These are phyloP conservation scores for Drosophila micromelanica DNA, from an alignment of 1,140 invertebrate species.

Conservation along the genomic window DNA sequence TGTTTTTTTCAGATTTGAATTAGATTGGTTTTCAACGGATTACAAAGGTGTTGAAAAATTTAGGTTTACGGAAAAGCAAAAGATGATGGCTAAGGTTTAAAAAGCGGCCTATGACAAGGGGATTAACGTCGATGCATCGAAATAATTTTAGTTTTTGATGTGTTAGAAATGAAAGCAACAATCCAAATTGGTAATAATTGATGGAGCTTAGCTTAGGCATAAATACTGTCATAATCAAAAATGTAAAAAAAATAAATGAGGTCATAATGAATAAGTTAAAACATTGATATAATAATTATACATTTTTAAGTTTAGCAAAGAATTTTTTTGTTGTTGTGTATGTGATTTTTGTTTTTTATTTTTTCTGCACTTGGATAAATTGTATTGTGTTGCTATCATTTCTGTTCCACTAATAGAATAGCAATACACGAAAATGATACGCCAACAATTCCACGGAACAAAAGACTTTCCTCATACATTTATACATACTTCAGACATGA, in stretches of 20 bases:
- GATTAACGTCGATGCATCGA: background rate
- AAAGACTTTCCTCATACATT: background rate
- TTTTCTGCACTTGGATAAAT: background rate
- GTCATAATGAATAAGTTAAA: too few relatives aligned
- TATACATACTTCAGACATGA: slow-evolving; percentile 1
- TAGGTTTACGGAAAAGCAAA: slow-evolving; percentile 5
- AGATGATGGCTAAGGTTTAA: background rate
- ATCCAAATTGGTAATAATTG: too few relatives aligned
- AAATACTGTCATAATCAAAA: too few relatives aligned
- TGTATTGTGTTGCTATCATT: background rate
- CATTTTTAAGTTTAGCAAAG: too few relatives aligned
- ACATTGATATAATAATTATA: too few relatives aligned
- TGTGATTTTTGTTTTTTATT: too few relatives aligned
- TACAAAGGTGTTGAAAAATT: slow-evolving; percentile 15
- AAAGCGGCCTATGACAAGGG: background rate
- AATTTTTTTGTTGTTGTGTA: too few relatives aligned
- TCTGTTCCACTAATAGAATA: background rate
- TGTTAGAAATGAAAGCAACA: background rate
- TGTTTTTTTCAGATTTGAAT: background rate
- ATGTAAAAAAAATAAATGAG: too few relatives aligned
- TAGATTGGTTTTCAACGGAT: slow-evolving; percentile 18
- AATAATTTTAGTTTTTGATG: background rate
- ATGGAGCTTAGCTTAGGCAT: too few relatives aligned
- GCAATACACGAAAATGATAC: background rate
- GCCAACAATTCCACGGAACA: background rate